A percentile compares a stretch with the other conserved stretches of the same genome.
phyloP scores from a whole-genome alignment of 53 echinoderm and acorn worm species.

The Zoroaster sp. region DNA sequence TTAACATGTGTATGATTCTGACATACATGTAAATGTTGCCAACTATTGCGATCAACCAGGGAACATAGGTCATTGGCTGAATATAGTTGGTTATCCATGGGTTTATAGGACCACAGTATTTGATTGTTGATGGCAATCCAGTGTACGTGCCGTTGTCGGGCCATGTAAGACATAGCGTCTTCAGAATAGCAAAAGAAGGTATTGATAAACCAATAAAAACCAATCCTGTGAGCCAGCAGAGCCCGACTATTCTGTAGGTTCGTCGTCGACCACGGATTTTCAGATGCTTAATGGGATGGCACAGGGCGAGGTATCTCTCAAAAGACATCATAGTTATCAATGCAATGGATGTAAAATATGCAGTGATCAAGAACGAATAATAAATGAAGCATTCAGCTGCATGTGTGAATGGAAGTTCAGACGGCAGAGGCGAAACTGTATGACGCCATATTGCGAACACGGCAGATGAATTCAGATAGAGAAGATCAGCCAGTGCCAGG shows the following conservation, averaged over 20 bases:
- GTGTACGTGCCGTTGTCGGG: too few relatives aligned
- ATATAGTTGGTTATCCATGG: too few relatives aligned
- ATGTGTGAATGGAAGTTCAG: neutral
- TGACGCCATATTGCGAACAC: neutral
- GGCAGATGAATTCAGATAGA: neutral
- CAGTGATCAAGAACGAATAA: neutral
- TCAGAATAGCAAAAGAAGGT: too few relatives aligned
- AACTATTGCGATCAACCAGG: too few relatives aligned
- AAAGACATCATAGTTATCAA: neutral
- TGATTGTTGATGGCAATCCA: too few relatives aligned
- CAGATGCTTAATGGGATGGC: neutral
- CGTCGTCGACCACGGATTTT: neutral
- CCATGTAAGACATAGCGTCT: too few relatives aligned
- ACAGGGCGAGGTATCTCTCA: conserved; percentile 18
- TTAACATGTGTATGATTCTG: too few relatives aligned
- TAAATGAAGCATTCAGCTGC: neutral
- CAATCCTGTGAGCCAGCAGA: conserved; percentile 14
- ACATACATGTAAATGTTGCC: too few relatives aligned
- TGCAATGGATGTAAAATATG: neutral
- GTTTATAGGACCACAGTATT: too few relatives aligned
- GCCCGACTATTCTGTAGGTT: neutral
- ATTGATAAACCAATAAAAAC: neutral
- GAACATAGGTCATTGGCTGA: too few relatives aligned
- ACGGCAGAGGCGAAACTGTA: neutral
- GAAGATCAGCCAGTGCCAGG: conserved; percentile 1